Evolutionary conservation across 1,140 invertebrate genomes (phyloP).

Genomic region (Papilio aristodemus): DNA sequence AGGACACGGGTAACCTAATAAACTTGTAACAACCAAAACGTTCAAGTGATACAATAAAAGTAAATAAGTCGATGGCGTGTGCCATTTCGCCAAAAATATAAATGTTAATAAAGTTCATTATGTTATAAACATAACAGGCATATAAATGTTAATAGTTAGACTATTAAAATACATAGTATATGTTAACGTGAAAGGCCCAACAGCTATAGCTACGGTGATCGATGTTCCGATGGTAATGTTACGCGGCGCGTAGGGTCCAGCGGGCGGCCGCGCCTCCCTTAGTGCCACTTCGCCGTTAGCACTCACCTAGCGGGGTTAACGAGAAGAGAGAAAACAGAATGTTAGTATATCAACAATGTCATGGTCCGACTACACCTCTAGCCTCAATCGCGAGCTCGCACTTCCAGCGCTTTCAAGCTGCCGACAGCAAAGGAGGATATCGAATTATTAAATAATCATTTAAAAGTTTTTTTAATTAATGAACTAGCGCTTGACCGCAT

Average conservation of each 20-base stretch:
- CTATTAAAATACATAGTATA: conserved; percentile 79
- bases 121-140: conserved; percentile 81
- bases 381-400: conserved; percentile 66
- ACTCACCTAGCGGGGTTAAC: conserved; percentile 84
- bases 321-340: conserved; percentile 81
- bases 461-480: neutral
- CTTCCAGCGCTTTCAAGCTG: conserved; percentile 31
- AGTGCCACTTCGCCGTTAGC: conserved; percentile 82
- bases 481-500: neutral
- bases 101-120: conserved; percentile 78
- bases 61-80: conserved; percentile 80
- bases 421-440: neutral
- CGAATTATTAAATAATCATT: neutral
- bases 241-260: conserved; percentile 63
- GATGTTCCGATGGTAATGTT: conserved; percentile 76
- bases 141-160: conserved; percentile 80
- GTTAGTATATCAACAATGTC: conserved; percentile 81
- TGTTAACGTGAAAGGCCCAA: conserved; percentile 80
- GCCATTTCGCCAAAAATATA: conserved; percentile 69
- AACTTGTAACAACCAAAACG: conserved; percentile 70
- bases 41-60: conserved; percentile 76
- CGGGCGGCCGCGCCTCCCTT: conserved; percentile 66
- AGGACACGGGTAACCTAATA: conserved; percentile 66
- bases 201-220: conserved; percentile 77
- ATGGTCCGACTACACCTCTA: conserved; percentile 72